phyloP scores from a whole-genome alignment of 2,113 vertebrate genomes.

The Meriones unguiculatus region DNA sequence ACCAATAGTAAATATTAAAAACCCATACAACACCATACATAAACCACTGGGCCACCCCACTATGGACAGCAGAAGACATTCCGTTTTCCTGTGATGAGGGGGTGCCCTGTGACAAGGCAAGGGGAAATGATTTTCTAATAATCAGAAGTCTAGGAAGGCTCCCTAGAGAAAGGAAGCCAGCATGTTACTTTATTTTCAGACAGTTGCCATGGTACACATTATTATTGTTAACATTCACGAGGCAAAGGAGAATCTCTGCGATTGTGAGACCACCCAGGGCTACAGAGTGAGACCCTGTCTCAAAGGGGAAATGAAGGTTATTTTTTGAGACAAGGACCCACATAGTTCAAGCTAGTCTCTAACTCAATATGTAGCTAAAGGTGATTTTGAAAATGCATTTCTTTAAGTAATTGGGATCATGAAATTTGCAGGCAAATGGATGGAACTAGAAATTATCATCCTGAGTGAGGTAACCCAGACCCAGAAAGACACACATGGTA shows the following conservation, averaged over 20 bases:
- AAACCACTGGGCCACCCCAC: background rate
- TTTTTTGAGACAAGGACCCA: background rate
- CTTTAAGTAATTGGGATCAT: background rate
- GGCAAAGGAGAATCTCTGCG: background rate
- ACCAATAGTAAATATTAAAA: no score
- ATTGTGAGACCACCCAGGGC: no score
- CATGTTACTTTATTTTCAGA: background rate
- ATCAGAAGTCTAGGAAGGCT: background rate
- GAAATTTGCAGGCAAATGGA: no score
- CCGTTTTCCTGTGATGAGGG: background rate
- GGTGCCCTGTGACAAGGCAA: background rate
- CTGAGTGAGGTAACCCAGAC: no score
- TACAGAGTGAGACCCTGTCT: background rate
- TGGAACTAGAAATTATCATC: no score
- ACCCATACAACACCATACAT: no score
- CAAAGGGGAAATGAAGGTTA: background rate
- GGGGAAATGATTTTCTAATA: background rate
- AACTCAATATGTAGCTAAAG: background rate
- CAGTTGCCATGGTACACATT: background rate
- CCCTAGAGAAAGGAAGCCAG: background rate
- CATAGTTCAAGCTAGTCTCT: background rate
- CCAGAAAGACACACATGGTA: no score
- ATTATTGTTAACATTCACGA: background rate
- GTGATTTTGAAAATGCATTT: background rate
- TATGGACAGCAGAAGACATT: background rate